These are phyloP conservation scores for Luidia sarsii DNA, from an alignment of 53 echinoderm and acorn worm species.

Conservation along the genomic window DNA sequence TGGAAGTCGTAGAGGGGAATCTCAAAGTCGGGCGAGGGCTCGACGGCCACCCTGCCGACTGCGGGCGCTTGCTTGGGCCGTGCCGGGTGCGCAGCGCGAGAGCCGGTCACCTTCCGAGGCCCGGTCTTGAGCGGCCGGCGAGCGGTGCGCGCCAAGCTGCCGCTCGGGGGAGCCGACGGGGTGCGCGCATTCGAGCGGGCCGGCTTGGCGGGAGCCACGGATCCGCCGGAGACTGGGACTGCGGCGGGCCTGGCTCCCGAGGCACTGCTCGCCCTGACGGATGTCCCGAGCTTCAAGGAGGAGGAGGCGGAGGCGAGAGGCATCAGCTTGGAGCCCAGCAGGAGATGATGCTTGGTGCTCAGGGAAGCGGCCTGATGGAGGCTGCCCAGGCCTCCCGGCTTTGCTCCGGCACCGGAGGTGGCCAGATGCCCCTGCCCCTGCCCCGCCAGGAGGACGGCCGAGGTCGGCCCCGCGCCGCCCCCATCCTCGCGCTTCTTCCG, in stretches of 20 bases:
- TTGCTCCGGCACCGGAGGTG: background rate
- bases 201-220: background rate
- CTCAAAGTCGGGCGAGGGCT: constrained; percentile 29
- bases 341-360: constrained; percentile 16
- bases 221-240: background rate
- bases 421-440: background rate
- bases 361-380: too few relatives aligned
- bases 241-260: background rate
- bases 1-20: constrained; percentile 59
- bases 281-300: background rate
- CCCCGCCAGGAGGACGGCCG: too few relatives aligned
- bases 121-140: background rate
- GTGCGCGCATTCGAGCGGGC: background rate
- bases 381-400: constrained; percentile 28
- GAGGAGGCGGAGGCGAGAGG: constrained; percentile 5
- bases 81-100: background rate
- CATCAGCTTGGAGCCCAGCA: constrained; percentile 37
- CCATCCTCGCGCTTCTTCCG: background rate
- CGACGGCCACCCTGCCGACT: background rate
- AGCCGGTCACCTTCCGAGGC: background rate
- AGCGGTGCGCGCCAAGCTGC: background rate
- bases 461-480: background rate
- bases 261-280: too few relatives aligned
- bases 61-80: background rate
- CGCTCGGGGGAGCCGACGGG: background rate